Evolutionary conservation across 2,113 vertebrate species (phyloP).

Genomic region (Amazona guildingii): DNA sequence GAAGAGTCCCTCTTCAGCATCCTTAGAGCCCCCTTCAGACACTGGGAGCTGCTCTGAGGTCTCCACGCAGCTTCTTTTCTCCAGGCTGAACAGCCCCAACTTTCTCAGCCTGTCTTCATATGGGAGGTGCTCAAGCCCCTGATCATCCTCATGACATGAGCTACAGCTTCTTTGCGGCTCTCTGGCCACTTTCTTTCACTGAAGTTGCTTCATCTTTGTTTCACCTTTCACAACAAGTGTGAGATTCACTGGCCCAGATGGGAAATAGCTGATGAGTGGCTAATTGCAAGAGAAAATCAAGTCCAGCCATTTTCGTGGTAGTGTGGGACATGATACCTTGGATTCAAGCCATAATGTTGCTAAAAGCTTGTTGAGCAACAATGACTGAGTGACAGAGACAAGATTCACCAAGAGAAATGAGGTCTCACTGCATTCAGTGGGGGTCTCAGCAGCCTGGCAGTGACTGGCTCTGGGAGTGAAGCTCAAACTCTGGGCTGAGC

Average conservation of each 20-base stretch:
- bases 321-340: not conserved
- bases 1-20: not conserved
- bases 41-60: not conserved
- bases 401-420: not conserved
- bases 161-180: not conserved
- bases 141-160: not conserved
- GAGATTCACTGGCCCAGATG: not conserved
- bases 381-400: not conserved
- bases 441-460: not conserved
- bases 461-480: not conserved
- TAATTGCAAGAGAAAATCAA: not conserved
- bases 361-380: not conserved
- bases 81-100: not conserved
- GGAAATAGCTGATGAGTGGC: not conserved
- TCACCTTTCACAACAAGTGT: not conserved
- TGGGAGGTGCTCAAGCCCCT: not conserved
- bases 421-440: not conserved
- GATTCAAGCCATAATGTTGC: not conserved
- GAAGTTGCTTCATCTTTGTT: not conserved
- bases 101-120: not conserved
- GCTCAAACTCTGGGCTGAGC: not conserved
- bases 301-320: not conserved
- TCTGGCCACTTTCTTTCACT: not conserved
- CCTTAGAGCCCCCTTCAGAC: not conserved
- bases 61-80: not conserved